Evolutionary conservation across 2,888 invertebrate species (phyloP), one percentile per base, ranked within the genome.

Genomic region (Subacronicta megacephala): DNA sequence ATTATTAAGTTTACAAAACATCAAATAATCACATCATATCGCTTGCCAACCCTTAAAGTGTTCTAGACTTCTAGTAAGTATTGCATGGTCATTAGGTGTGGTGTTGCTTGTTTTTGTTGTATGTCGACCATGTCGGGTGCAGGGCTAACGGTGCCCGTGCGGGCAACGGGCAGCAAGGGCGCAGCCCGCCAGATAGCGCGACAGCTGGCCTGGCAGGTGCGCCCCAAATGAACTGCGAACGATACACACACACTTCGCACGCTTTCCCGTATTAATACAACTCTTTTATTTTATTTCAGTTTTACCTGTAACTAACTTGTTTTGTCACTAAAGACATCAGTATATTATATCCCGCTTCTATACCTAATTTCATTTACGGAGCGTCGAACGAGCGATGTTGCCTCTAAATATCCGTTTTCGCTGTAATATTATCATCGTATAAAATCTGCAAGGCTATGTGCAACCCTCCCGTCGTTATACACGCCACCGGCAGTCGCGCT

Each of bases 181-280:
- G 83, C 73, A 75, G 83, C 79, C 75, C 68, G 87, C 87, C 88
- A 87, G 89, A 90, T 85, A 87, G 79, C 80, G 84, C 85, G 87
- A 80, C 88, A 88, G 88, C 89, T 89, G 90, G 81, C 82, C 69
- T 75, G 73, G 84, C 90, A 92, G 92, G 92, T 91, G 92, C 88
- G 81, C 79, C 79, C 78, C 75, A 77, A 78, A 78, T 78, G 72
- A 61, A 74, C 80, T 68, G 79, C 78, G 62, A 80, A 78, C 82
- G 60, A 46, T 66, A 70, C 68, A 63, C 68, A 49, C 56, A 35
- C 50, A 60, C 62, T 43, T 54, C 26, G 64, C 64, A 41, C 33
- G 51, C 58, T 49, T 42, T 53, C 36, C 37, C 16, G 31, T 35
- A 52, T 26, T 10, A 5, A 3, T 44, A 52, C 37, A 40, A 68